These are phyloP conservation scores for Lamproptera curius DNA, from an alignment of 2,888 invertebrate genomes.

Conservation along the genomic window DNA sequence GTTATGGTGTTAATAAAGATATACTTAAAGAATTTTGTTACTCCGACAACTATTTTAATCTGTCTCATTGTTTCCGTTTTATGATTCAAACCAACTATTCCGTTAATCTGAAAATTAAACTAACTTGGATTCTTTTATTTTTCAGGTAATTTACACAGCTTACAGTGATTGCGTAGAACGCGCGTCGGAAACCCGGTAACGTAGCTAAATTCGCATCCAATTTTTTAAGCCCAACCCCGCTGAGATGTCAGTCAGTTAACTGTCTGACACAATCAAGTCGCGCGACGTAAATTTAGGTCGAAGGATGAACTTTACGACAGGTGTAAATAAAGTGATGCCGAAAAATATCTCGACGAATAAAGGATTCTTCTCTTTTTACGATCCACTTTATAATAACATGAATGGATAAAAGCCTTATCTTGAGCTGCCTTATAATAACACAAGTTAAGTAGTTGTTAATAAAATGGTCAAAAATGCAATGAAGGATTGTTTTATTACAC, in stretches of 20 bases:
- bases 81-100: too few species aligned
- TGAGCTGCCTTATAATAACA: slow-evolving; percentile 64
- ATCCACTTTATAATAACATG: slow-evolving; percentile 63
- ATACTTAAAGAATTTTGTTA: too few species aligned
- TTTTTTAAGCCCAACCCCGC: slow-evolving; percentile 4
- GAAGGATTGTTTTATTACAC: too few species aligned
- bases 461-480: too few species aligned
- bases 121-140: background rate
- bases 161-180: background rate
- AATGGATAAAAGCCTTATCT: slow-evolving; percentile 70
- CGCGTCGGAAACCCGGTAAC: slow-evolving; percentile 4
- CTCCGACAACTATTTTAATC: too few species aligned
- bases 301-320: slow-evolving; percentile 52
- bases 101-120: too few species aligned
- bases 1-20: too few species aligned
- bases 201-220: slow-evolving; percentile 9
- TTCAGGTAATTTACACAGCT: slow-evolving; percentile 13
- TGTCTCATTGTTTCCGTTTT: too few species aligned
- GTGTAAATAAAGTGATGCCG: slow-evolving; percentile 58
- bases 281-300: slow-evolving; percentile 25
- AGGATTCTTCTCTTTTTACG: slow-evolving; percentile 43
- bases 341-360: slow-evolving; percentile 50
- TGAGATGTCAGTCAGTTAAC: background rate
- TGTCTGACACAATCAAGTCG: slow-evolving; percentile 21
- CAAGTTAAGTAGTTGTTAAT: too few species aligned